A percentile compares a stretch with the other conserved stretches of the same genome.
Evolutionary conservation across 1,140 invertebrate species (phyloP).

Genomic region (Drosophila lowei): DNA sequence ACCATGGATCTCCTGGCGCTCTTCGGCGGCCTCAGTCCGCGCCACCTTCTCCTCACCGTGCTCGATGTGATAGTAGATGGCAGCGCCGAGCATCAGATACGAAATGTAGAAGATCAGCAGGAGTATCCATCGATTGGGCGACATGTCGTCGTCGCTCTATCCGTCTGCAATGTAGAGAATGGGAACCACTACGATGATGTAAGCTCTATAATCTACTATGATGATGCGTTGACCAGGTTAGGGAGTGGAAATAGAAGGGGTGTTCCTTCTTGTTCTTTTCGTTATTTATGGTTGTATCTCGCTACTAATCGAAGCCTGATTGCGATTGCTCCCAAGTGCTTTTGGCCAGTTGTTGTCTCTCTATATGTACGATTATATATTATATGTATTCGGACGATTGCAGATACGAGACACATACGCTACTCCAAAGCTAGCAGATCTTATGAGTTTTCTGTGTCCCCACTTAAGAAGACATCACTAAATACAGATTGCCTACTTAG

Average conservation of each 20-base stretch:
- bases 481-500: too few species aligned
- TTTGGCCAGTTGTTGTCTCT: constrained; percentile 47
- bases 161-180: constrained; percentile 38
- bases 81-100: constrained; percentile 90
- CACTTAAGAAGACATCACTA: too few species aligned
- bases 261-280: constrained; percentile 35
- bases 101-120: constrained; percentile 89
- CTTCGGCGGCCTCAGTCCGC: constrained; percentile 84
- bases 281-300: constrained; percentile 70
- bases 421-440: neutral
- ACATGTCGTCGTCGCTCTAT: constrained; percentile 85
- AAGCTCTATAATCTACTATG: too few species aligned
- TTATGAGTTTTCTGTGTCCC: too few species aligned
- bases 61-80: constrained; percentile 91
- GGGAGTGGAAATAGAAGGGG: constrained; percentile 8
- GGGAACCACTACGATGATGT: neutral
- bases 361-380: constrained; percentile 5
- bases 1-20: constrained; percentile 89
- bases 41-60: constrained; percentile 86
- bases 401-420: constrained; percentile 20
- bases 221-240: neutral
- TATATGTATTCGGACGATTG: constrained; percentile 13
- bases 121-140: constrained; percentile 91
- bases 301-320: constrained; percentile 68
- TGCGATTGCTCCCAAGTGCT: constrained; percentile 64